Evolutionary conservation across 2,113 vertebrate species (phyloP).

Genomic region (Columba livia): DNA sequence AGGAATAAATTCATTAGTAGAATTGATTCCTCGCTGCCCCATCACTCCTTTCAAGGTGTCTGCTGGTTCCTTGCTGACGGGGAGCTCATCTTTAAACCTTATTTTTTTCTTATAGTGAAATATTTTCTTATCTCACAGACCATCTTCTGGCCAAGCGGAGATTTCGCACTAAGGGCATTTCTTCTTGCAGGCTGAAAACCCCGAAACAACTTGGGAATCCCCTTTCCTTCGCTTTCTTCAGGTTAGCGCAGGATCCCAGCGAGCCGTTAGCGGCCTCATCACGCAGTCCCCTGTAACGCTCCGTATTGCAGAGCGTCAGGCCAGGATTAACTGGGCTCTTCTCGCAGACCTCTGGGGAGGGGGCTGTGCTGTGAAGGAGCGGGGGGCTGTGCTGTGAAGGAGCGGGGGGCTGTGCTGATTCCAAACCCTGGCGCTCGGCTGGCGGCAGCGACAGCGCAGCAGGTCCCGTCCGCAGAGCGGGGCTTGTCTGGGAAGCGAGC

Average conservation of each 20-base stretch:
- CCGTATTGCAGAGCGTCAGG: neutral
- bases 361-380: neutral
- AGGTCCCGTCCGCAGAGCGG: neutral
- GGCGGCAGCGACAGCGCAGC: neutral
- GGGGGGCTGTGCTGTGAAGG: too few species aligned
- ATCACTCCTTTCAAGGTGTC: neutral
- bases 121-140: neutral
- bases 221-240: neutral
- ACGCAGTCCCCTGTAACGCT: neutral
- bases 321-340: neutral
- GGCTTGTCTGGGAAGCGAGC: too few species aligned
- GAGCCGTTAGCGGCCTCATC: neutral
- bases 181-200: neutral
- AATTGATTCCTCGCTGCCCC: neutral
- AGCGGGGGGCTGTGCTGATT: neutral
- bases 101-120: fast-evolving
- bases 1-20: neutral
- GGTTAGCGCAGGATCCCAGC: neutral
- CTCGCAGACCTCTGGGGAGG: neutral
- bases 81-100: fast-evolving
- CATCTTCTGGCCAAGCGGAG: neutral
- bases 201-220: neutral
- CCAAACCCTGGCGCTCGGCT: neutral
- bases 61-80: neutral
- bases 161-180: neutral